phyloP scores from a whole-genome alignment of 1,140 invertebrate genomes.

The Drosophila virilis region DNA sequence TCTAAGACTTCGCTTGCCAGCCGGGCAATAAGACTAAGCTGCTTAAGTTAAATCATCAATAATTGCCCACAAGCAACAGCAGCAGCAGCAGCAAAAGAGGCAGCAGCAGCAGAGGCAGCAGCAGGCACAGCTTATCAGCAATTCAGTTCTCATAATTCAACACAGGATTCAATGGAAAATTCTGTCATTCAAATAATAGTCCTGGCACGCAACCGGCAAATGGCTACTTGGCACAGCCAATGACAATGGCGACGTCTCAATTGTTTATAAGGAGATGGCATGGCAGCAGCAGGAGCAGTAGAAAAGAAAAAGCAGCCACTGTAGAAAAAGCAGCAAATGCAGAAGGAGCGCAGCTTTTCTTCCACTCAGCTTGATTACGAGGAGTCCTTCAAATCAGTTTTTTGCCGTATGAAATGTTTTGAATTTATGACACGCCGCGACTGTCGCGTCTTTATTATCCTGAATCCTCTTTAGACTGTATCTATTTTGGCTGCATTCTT shows the following conservation, averaged over 20 bases:
- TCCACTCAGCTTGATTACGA: constrained; percentile 62
- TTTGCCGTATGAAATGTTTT: constrained; percentile 69
- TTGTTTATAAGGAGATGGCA: constrained; percentile 33
- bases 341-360: background rate
- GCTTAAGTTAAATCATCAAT: constrained; percentile 63
- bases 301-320: background rate
- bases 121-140: background rate
- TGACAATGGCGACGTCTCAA: constrained; percentile 70
- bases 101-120: background rate
- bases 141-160: constrained; percentile 15
- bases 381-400: constrained; percentile 69
- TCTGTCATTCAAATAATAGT: constrained; percentile 23
- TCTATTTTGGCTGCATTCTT: constrained; percentile 50
- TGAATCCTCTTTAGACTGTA: constrained; percentile 5
- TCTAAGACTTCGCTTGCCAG: background rate
- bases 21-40: constrained; percentile 38
- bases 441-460: constrained; percentile 73
- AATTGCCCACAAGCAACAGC: constrained; percentile 40
- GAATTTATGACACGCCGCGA: constrained; percentile 68
- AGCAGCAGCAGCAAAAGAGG: constrained; percentile 4
- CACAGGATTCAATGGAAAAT: background rate
- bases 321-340: too few relatives aligned
- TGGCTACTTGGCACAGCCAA: constrained; percentile 16
- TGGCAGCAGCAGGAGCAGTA: constrained; percentile 5
- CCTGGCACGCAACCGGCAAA: constrained; percentile 18